A percentile compares a stretch with the other conserved stretches of the same genome.
Evolutionary conservation across 2,888 invertebrate species (phyloP).

Genomic region (Drosophila differens): DNA sequence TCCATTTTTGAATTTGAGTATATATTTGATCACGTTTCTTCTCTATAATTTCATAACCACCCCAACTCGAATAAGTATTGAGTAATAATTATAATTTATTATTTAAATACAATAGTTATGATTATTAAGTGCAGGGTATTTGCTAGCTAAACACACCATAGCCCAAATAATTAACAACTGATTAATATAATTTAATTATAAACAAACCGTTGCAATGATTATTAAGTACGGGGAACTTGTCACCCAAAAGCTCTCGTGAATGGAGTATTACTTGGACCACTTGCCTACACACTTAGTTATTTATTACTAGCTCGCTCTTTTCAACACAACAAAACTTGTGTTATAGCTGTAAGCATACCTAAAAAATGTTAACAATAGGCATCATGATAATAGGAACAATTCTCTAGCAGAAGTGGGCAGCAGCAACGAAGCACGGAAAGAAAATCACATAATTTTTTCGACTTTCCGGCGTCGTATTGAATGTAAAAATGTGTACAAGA

Average conservation of each 20-base stretch:
- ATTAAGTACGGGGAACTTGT: neutral
- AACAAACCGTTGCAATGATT: neutral
- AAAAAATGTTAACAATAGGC: slow-evolving; percentile 31
- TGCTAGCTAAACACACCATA: too few species aligned
- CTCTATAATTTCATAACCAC: neutral
- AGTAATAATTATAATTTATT: neutral
- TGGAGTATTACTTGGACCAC: neutral
- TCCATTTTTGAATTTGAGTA: neutral
- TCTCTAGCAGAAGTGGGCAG: slow-evolving; percentile 6
- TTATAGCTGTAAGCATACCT: neutral
- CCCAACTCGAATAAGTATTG: neutral
- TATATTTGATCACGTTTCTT: neutral
- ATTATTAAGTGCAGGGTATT: neutral
- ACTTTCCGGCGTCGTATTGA: slow-evolving; percentile 53
- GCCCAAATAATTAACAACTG: neutral
- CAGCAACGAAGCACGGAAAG: slow-evolving; percentile 45
- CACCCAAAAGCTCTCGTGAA: neutral
- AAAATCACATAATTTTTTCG: slow-evolving; percentile 45
- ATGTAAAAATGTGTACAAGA: slow-evolving; percentile 19
- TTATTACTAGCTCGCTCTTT: slow-evolving; percentile 8
- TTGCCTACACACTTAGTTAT: neutral
- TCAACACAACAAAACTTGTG: slow-evolving; percentile 8
- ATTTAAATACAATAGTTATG: neutral
- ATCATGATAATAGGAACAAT: slow-evolving; percentile 20
- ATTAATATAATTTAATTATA: too few species aligned